phyloP scores from a whole-genome alignment of 2,113 vertebrate genomes.

The Geococcyx californianus region DNA sequence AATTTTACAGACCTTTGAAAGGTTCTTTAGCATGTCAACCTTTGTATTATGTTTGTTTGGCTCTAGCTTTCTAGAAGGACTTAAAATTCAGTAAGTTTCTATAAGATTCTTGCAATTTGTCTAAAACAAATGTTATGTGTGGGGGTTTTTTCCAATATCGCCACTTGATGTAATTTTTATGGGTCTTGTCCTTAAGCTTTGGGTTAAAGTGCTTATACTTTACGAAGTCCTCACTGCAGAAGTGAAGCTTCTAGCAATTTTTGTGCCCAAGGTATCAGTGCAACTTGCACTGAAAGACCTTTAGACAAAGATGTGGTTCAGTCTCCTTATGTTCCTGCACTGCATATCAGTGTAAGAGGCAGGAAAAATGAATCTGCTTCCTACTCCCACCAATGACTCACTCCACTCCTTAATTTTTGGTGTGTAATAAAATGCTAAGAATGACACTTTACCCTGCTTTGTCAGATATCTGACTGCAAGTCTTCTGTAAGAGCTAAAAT shows the following conservation, averaged over 20 bases:
- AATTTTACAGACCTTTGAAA: neutral
- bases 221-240: neutral
- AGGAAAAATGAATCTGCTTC: neutral
- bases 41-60: neutral
- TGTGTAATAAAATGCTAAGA: neutral
- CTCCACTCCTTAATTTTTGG: neutral
- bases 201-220: neutral
- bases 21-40: neutral
- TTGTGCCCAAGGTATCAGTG: neutral
- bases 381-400: neutral
- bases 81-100: neutral
- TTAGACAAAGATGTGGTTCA: neutral
- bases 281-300: neutral
- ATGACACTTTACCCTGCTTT: neutral
- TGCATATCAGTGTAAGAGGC: neutral
- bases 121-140: neutral
- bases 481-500: neutral
- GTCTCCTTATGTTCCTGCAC: neutral
- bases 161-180: neutral
- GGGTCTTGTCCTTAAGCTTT: neutral
- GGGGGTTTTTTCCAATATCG: neutral
- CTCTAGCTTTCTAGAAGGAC: neutral
- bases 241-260: neutral
- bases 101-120: neutral
- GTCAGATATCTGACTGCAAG: neutral